Percentiles rank a stretch among this genome's conserved stretches.
Conservation (phyloP, 2,888 invertebrate genomes). For the Nephrotoma flavescens region DNA sequence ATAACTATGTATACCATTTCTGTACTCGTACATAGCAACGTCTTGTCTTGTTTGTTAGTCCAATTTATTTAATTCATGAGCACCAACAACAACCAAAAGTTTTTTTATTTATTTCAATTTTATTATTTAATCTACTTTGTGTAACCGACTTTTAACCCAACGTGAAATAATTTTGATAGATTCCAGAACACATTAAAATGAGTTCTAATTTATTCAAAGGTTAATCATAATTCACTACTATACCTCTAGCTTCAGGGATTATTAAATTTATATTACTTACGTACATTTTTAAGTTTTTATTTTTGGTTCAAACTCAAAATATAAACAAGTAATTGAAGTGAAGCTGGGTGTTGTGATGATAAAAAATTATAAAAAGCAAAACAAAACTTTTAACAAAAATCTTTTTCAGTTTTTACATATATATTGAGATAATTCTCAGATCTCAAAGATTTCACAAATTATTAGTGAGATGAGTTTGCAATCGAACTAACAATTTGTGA, state of each 20-base stretch:
- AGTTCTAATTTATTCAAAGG: neutral
- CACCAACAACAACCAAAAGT: neutral
- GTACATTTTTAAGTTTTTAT: neutral
- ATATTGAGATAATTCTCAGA: neutral
- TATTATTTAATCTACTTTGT: neutral
- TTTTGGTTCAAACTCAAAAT: neutral
- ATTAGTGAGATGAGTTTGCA: neutral
- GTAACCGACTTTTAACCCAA: neutral
- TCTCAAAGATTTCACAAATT: too few species aligned
- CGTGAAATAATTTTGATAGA: neutral
- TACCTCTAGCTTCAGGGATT: neutral
- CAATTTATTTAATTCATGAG: neutral
- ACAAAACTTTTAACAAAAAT: neutral
- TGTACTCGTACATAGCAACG: neutral
- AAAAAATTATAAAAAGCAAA: neutral
- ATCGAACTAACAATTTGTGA: too few species aligned
- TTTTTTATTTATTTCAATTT: neutral
- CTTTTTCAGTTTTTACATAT: neutral
- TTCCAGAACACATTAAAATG: neutral
- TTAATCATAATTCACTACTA: neutral
- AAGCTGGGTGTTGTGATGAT: neutral
- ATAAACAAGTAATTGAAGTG: neutral
- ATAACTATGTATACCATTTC: neutral
- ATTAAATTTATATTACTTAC: neutral
- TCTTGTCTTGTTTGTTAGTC: neutral